Conservation (phyloP, 2,797 vertebrate genomes). For the Myripristis murdjan region DNA sequence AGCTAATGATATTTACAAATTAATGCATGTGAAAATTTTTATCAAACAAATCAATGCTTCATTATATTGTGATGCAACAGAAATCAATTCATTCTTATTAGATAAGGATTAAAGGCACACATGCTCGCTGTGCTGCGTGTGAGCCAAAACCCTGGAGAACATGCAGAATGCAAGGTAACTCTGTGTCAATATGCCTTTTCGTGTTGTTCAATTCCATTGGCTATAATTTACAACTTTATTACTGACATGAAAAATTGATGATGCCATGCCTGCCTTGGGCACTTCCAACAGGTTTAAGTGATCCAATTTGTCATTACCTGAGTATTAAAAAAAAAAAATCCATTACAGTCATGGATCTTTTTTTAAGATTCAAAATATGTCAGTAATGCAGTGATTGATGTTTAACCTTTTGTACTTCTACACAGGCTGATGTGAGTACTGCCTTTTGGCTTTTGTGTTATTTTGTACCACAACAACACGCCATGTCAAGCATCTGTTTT, state of each 20-base stretch:
- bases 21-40: background rate
- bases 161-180: conserved; percentile 35
- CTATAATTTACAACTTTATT: conserved; percentile 69
- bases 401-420: background rate
- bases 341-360: conserved; percentile 34
- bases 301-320: conserved; percentile 39
- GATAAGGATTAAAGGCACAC: conserved; percentile 12
- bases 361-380: conserved; percentile 42
- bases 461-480: background rate
- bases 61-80: background rate
- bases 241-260: conserved; percentile 74
- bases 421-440: background rate
- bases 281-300: conserved; percentile 25
- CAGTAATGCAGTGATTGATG: conserved; percentile 33
- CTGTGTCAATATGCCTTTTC: conserved; percentile 62
- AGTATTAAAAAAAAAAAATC: conserved; percentile 43
- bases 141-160: conserved; percentile 1
- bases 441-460: background rate
- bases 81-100: conserved; percentile 43
- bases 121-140: background rate
- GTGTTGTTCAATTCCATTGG: conserved; percentile 53
- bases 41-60: conserved; percentile 19
- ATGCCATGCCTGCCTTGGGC: background rate
- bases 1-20: conserved; percentile 8
- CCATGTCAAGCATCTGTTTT: background rate